Evolutionary conservation across 2,797 vertebrate genomes (phyloP).

Genomic region (Poecilia gillii): DNA sequence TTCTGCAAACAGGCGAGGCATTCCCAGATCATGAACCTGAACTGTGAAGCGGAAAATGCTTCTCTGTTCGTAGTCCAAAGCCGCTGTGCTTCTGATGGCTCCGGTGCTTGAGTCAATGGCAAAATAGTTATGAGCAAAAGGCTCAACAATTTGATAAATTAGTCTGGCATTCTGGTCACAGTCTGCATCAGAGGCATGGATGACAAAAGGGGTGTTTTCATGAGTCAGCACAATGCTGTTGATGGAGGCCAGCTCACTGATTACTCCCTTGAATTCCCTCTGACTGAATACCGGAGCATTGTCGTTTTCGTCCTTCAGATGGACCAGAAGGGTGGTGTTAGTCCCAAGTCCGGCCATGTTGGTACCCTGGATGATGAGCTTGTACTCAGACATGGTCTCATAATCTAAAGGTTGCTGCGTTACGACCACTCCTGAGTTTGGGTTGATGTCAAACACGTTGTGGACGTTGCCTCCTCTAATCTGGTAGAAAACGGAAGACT

Average conservation of each 20-base stretch:
- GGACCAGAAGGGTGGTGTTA: constrained; percentile 88
- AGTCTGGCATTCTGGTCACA: constrained; percentile 92
- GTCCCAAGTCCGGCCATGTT: constrained; percentile 95
- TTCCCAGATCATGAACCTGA: constrained; percentile 94
- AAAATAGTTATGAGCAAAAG: constrained; percentile 91
- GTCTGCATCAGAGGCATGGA: constrained; percentile 91
- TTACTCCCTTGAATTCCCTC: constrained; percentile 88
- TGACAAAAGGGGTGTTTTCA: constrained; percentile 89
- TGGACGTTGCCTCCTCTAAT: constrained; percentile 91
- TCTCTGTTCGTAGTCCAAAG: constrained; percentile 92
- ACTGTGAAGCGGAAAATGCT: constrained; percentile 91
- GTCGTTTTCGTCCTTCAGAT: constrained; percentile 96
- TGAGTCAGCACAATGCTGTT: constrained; percentile 92
- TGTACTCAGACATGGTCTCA: constrained; percentile 86
- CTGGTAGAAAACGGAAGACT: constrained; percentile 94
- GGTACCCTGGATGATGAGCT: constrained; percentile 89
- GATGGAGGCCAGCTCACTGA: constrained; percentile 91
- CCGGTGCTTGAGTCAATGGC: constrained; percentile 96
- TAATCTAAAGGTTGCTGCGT: constrained; percentile 91
- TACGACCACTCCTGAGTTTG: constrained; percentile 92
- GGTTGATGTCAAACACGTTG: constrained; percentile 90
- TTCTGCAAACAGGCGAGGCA: constrained; percentile 89
- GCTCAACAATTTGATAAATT: constrained; percentile 95
- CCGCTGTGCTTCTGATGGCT: constrained; percentile 87
- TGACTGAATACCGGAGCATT: constrained; percentile 89